Evolutionary conservation across 2,113 vertebrate genomes (phyloP).

Genomic region (Ceyx margarethae): DNA sequence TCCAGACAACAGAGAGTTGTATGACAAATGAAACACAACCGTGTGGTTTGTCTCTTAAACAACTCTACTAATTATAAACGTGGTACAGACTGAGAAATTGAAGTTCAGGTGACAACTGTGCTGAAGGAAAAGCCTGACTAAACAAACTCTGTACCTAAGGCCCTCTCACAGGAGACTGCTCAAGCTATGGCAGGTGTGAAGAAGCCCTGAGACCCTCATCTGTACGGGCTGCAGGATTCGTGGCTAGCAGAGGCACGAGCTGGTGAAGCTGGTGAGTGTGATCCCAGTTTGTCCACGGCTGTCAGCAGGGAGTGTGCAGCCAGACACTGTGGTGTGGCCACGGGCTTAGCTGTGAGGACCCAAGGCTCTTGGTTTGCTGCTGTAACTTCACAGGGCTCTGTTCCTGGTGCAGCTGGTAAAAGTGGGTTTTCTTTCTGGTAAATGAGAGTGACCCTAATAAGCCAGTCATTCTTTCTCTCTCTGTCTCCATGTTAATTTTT

Average conservation of each 20-base stretch:
- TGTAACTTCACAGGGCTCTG: background rate
- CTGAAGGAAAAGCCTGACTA: background rate
- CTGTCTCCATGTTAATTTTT: background rate
- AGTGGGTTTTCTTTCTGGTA: background rate
- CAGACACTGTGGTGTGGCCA: accelerated
- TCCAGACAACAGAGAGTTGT: background rate
- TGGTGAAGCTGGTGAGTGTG: accelerated
- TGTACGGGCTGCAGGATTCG: background rate
- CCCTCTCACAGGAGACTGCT: accelerated
- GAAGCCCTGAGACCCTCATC: background rate
- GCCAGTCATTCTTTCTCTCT: background rate
- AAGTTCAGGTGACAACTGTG: background rate
- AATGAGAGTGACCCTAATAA: background rate
- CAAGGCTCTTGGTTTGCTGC: background rate
- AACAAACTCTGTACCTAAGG: background rate
- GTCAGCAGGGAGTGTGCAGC: background rate
- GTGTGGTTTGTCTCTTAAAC: background rate
- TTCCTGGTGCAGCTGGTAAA: background rate
- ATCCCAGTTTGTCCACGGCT: background rate
- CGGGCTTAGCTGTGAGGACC: background rate
- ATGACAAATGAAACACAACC: background rate
- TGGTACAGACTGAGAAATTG: background rate
- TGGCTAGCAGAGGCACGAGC: background rate
- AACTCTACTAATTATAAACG: background rate
- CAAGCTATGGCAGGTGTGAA: accelerated